These are phyloP conservation scores for Noctua pronuba DNA, from an alignment of 2,888 invertebrate species.

Conservation along the genomic window DNA sequence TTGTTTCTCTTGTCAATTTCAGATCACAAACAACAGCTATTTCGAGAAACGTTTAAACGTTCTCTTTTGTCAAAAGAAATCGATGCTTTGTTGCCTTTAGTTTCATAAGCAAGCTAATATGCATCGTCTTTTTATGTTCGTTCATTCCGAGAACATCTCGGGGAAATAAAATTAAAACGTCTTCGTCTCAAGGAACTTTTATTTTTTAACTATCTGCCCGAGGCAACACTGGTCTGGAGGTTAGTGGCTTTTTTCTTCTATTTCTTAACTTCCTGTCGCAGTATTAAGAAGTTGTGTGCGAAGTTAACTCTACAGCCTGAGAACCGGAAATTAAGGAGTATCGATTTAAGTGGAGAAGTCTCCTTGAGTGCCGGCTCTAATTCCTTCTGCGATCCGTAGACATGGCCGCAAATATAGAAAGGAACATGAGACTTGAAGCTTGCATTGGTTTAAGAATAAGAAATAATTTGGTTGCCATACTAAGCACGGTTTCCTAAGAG, in stretches of 20 bases:
- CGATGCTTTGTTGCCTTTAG: conserved; percentile 16
- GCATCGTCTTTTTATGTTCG: conserved; percentile 30
- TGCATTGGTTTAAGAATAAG: background rate
- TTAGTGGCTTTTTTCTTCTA: conserved; percentile 51
- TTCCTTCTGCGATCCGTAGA: background rate
- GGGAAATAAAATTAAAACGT: conserved; percentile 56
- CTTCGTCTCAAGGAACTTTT: conserved; percentile 39
- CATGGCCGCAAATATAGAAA: background rate
- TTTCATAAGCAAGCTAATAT: conserved; percentile 41
- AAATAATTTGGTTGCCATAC: background rate
- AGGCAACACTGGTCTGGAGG: conserved; percentile 47
- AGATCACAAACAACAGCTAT: conserved; percentile 28
- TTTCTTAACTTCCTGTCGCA: conserved; percentile 57
- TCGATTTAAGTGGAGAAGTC: conserved; percentile 47
- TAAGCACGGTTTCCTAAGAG: background rate
- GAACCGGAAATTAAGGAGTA: conserved; percentile 57
- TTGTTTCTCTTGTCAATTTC: conserved; percentile 13
- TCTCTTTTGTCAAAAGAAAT: conserved; percentile 28
- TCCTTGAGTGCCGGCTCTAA: conserved; percentile 10
- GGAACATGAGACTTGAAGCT: background rate
- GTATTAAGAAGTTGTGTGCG: conserved; percentile 57
- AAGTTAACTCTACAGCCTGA: conserved; percentile 42
- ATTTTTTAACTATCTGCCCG: conserved; percentile 52
- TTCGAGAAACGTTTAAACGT: conserved; percentile 18
- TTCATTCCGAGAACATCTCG: conserved; percentile 39